Evolutionary conservation across 2,797 vertebrate genomes (phyloP).

Genomic region (Oreonectes daqikongensis): DNA sequence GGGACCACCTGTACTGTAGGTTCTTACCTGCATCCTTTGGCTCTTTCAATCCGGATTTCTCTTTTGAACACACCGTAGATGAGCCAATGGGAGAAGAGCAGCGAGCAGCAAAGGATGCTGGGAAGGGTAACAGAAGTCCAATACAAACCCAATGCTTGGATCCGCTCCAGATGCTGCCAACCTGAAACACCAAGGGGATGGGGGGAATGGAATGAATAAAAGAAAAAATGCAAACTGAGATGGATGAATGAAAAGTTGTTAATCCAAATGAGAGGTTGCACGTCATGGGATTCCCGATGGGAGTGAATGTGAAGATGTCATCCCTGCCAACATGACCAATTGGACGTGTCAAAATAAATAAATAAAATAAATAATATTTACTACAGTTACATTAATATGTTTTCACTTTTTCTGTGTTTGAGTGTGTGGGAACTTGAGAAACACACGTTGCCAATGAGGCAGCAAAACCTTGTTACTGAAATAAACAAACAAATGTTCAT

Average conservation of each 20-base stretch:
- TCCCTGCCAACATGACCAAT: slow-evolving; percentile 17
- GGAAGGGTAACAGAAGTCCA: too few species aligned
- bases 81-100: slow-evolving; percentile 9
- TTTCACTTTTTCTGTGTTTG: background rate
- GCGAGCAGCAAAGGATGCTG: background rate
- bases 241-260: slow-evolving; percentile 33
- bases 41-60: background rate
- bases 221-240: slow-evolving; percentile 16
- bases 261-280: slow-evolving; percentile 19
- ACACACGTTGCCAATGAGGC: slow-evolving; percentile 10
- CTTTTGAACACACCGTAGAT: background rate
- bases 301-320: slow-evolving; percentile 14
- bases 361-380: too few species aligned
- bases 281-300: background rate
- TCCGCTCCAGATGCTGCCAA: background rate
- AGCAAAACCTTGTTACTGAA: slow-evolving; percentile 26
- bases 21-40: background rate
- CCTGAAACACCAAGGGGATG: background rate
- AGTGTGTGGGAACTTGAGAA: background rate
- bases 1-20: slow-evolving; percentile 38
- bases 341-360: too few species aligned
- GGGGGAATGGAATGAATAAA: background rate
- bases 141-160: too few species aligned
- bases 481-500: slow-evolving; percentile 36
- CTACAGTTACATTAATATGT: too few species aligned